Conservation (phyloP, 1,140 invertebrate species). For the Paraescarpia echinospica region DNA sequence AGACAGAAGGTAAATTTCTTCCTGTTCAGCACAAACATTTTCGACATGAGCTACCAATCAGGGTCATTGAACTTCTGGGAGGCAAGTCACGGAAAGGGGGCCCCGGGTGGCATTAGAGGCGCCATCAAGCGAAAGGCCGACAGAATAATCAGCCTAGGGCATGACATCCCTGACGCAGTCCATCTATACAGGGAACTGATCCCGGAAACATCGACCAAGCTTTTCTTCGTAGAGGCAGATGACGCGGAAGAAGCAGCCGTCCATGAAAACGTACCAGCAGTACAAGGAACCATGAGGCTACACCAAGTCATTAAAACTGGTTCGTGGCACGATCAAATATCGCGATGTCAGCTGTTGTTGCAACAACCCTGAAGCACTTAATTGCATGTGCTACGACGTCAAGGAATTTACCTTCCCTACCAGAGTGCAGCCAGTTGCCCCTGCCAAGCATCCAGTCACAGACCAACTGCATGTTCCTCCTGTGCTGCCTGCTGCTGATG, state of each 20-base stretch:
- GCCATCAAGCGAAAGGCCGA: no score
- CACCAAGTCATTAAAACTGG: not conserved
- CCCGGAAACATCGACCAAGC: not conserved
- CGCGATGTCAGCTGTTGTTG: slow-evolving; percentile 6
- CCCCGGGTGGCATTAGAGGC: no score
- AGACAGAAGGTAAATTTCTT: no score
- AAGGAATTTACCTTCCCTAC: slow-evolving; percentile 9
- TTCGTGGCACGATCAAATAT: slow-evolving; percentile 11
- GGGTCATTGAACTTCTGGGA: no score
- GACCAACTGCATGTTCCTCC: slow-evolving; percentile 11
- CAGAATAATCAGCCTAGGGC: not conserved
- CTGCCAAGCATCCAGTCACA: not conserved
- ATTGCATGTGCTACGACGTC: slow-evolving; percentile 1
- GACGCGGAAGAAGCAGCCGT: slow-evolving; percentile 6
- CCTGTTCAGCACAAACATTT: no score
- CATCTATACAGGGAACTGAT: slow-evolving; percentile 2
- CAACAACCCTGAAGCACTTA: slow-evolving; percentile 5
- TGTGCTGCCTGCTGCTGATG: slow-evolving; percentile 10
- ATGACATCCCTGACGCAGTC: slow-evolving; percentile 14
- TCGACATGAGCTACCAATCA: no score
- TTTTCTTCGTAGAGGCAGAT: slow-evolving; percentile 13
- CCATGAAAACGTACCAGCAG: not conserved
- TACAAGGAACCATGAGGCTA: slow-evolving; percentile 9
- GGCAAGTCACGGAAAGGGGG: no score
- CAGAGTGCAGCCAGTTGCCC: slow-evolving; percentile 9